phyloP scores from a whole-genome alignment of 2,888 invertebrate species.

The Campoplex capitator region DNA sequence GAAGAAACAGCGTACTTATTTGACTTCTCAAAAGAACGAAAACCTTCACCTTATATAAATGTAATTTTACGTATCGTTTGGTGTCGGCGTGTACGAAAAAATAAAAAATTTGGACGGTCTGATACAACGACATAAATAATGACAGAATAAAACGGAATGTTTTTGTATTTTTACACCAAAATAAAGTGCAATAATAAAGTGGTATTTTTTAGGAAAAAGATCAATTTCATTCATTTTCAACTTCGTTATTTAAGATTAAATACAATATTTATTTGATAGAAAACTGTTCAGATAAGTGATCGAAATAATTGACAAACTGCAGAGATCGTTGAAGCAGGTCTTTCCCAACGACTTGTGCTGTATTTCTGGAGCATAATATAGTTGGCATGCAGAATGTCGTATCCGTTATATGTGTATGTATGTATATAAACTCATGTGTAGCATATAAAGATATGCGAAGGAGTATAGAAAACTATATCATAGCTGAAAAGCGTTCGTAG shows the following conservation, averaged over 20 bases:
- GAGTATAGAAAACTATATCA: constrained; percentile 28
- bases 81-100: not conserved
- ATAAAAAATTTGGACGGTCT: not conserved
- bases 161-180: too few species aligned
- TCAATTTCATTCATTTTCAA: not conserved
- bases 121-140: too few species aligned
- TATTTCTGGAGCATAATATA: not conserved
- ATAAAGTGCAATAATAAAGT: too few species aligned
- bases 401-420: not conserved
- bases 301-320: not conserved
- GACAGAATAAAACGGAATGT: too few species aligned
- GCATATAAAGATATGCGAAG: not conserved
- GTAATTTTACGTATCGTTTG: not conserved
- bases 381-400: not conserved
- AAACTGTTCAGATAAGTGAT: not conserved
- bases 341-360: not conserved
- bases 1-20: not conserved
- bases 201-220: not conserved
- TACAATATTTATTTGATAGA: not conserved
- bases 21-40: not conserved
- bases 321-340: not conserved
- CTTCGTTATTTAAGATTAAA: not conserved
- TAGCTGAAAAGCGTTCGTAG: not conserved
- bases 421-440: not conserved
- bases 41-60: not conserved